Conservation (phyloP, 1,140 invertebrate genomes). For the Tribolium madens region DNA sequence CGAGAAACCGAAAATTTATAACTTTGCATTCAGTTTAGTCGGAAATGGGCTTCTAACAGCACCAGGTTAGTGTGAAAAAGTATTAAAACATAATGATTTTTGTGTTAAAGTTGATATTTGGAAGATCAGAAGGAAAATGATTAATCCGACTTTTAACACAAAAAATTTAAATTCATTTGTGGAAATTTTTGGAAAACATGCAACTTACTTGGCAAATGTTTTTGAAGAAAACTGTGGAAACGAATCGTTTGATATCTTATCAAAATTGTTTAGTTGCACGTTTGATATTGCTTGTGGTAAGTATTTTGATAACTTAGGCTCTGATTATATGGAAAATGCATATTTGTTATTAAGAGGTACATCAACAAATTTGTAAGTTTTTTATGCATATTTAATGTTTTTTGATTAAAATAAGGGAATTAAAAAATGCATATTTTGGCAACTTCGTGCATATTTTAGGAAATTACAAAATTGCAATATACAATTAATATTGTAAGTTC, state of each 20-base stretch:
- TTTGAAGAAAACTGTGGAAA: neutral
- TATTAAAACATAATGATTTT: neutral
- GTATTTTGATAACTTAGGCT: too few relatives aligned
- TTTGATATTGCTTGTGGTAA: neutral
- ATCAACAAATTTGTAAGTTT: too few relatives aligned
- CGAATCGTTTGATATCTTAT: neutral
- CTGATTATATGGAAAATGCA: too few relatives aligned
- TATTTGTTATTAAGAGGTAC: too few relatives aligned
- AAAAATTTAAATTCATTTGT: neutral
- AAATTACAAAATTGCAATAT: too few relatives aligned
- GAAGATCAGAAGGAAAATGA: neutral
- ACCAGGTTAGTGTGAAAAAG: neutral
- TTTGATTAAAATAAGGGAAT: too few relatives aligned
- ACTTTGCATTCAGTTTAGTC: neutral
- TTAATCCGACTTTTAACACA: neutral
- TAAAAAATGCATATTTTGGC: too few relatives aligned
- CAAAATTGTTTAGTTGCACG: neutral
- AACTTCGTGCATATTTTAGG: too few relatives aligned
- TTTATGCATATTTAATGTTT: too few relatives aligned
- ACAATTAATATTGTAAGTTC: too few relatives aligned
- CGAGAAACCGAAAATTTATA: neutral
- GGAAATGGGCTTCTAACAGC: neutral
- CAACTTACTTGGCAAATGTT: neutral
- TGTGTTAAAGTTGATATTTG: neutral
- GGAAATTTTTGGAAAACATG: neutral